These are phyloP conservation scores for Lepidonotus clava DNA, from an alignment of 2,888 invertebrate genomes.

Conservation along the genomic window DNA sequence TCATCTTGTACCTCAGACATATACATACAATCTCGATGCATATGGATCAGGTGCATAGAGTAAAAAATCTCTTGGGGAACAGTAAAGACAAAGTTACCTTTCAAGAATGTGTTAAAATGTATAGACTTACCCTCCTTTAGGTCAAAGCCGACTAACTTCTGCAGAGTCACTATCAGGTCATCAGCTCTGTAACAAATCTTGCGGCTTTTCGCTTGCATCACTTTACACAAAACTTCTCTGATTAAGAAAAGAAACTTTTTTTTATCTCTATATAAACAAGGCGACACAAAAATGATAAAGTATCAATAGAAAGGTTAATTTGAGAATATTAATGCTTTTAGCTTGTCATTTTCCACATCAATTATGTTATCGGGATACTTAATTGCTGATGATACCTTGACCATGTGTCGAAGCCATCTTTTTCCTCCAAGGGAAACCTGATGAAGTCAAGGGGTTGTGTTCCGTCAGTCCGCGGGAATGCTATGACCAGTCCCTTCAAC, in stretches of 20 bases:
- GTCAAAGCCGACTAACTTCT: background rate
- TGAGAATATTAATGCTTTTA: too few relatives aligned
- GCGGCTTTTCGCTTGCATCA: slow-evolving; percentile 34
- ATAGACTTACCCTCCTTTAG: too few relatives aligned
- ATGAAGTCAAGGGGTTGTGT: background rate
- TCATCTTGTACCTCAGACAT: too few relatives aligned
- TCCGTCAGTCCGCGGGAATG: background rate
- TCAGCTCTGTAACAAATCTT: slow-evolving; percentile 53
- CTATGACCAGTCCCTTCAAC: background rate
- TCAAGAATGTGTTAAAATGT: too few relatives aligned
- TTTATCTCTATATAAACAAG: background rate
- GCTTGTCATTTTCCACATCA: too few relatives aligned
- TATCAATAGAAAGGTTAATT: background rate
- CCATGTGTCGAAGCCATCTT: background rate
- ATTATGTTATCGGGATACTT: too few relatives aligned
- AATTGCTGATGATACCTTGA: background rate
- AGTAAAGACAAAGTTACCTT: too few relatives aligned
- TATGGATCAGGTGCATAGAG: too few relatives aligned
- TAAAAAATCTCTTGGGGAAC: too few relatives aligned
- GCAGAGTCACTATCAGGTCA: slow-evolving; percentile 21
- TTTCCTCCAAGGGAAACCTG: background rate
- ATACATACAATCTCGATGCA: too few relatives aligned
- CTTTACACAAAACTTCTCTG: background rate
- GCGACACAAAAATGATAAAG: background rate
- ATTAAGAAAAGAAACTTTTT: background rate